phyloP scores from a whole-genome alignment of 1,140 invertebrate genomes.

The Watersipora subatra region DNA sequence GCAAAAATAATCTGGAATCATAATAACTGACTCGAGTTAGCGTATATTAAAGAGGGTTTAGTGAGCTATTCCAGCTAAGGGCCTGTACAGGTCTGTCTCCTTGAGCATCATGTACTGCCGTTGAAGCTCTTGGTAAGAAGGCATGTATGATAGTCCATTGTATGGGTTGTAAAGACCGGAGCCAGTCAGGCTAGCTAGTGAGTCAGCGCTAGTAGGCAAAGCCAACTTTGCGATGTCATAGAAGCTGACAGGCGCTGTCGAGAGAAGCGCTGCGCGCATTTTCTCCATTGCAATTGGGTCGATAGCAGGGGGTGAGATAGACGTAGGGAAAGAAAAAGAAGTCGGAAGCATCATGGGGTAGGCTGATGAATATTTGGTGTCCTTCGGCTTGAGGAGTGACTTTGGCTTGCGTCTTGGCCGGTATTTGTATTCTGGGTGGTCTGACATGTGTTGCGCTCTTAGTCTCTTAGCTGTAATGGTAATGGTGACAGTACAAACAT shows the following conservation, averaged over 20 bases:
- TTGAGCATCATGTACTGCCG: background rate
- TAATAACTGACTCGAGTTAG: no score
- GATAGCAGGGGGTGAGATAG: background rate
- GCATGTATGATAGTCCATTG: background rate
- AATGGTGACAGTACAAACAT: background rate
- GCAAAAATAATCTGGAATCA: no score
- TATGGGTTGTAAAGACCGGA: background rate
- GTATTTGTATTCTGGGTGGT: conserved; percentile 98
- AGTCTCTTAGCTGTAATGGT: conserved; percentile 69
- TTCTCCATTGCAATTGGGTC: background rate
- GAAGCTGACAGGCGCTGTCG: background rate
- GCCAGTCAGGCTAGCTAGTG: background rate
- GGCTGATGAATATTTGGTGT: background rate
- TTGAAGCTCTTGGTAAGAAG: background rate
- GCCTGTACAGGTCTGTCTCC: background rate
- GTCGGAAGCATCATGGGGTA: background rate
- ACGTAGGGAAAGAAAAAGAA: background rate
- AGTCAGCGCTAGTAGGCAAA: background rate
- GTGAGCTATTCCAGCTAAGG: background rate
- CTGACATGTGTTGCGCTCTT: conserved; percentile 94
- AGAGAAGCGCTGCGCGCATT: background rate
- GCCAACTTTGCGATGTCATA: background rate
- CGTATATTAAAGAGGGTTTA: no score
- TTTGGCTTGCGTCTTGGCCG: conserved; percentile 60
- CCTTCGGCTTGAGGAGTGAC: conserved; percentile 50